Conservation (phyloP, 2,113 vertebrate species). For the Podiceps cristatus region DNA sequence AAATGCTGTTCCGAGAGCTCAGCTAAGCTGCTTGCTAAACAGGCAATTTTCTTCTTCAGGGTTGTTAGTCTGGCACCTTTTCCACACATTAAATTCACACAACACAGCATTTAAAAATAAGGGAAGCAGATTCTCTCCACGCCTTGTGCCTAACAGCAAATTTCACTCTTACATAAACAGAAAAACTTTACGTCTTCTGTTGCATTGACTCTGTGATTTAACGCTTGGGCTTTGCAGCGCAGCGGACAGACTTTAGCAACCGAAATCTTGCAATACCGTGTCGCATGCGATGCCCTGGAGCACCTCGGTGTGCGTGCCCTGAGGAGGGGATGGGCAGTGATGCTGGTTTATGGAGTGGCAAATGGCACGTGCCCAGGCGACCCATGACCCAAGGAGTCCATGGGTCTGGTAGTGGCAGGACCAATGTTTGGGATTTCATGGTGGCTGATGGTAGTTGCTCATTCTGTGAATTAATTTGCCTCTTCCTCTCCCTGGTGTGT, state of each 20-base stretch:
- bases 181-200: neutral
- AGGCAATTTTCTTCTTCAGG: neutral
- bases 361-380: rapidly evolving
- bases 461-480: neutral
- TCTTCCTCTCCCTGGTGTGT: neutral
- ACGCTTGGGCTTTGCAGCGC: neutral
- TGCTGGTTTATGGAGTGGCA: neutral
- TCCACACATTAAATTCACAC: conserved; percentile 34
- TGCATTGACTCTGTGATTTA: neutral
- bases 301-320: neutral
- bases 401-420: neutral
- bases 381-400: rapidly evolving
- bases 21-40: neutral
- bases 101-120: neutral
- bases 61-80: conserved; percentile 64
- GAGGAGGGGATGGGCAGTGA: neutral
- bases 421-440: rapidly evolving
- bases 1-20: neutral
- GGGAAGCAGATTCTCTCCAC: neutral
- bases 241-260: neutral
- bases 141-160: neutral
- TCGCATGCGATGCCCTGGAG: rapidly evolving
- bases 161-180: neutral
- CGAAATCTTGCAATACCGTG: rapidly evolving
- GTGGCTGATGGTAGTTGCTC: neutral